A percentile compares a stretch with the other conserved stretches of the same genome.
These are phyloP conservation scores for Lagopus leucura DNA, from an alignment of 2,113 vertebrate genomes.

Conservation along the genomic window DNA sequence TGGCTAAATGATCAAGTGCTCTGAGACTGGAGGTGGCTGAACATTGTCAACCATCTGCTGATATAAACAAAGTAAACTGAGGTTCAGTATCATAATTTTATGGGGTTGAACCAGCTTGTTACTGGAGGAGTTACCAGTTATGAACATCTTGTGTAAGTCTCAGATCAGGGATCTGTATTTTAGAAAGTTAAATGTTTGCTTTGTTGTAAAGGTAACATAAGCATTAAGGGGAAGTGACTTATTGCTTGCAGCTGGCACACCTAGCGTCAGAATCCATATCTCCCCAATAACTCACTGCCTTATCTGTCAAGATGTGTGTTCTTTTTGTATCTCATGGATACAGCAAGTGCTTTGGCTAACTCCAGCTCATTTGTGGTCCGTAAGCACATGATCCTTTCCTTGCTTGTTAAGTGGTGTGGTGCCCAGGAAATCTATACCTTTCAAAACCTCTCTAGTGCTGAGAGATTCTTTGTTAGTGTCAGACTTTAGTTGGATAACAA, in stretches of 20 bases:
- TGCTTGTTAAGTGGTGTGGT: neutral
- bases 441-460: neutral
- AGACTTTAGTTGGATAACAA: neutral
- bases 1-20: constrained; percentile 41
- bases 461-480: constrained; percentile 6
- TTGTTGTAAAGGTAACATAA: neutral
- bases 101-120: neutral
- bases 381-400: neutral
- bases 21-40: constrained; percentile 22
- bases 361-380: neutral
- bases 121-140: neutral
- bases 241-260: neutral
- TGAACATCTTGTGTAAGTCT: neutral
- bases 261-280: neutral
- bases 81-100: neutral
- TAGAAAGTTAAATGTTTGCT: neutral
- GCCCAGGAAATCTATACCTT: constrained; percentile 36
- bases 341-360: neutral
- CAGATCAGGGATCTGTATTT: neutral
- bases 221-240: neutral
- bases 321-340: neutral
- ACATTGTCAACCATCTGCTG: constrained; percentile 28
- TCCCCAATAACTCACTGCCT: neutral
- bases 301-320: neutral
- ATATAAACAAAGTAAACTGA: neutral